Evolutionary conservation across 2,888 invertebrate genomes (phyloP).

Genomic region (Lepetodrilus schrolli): DNA sequence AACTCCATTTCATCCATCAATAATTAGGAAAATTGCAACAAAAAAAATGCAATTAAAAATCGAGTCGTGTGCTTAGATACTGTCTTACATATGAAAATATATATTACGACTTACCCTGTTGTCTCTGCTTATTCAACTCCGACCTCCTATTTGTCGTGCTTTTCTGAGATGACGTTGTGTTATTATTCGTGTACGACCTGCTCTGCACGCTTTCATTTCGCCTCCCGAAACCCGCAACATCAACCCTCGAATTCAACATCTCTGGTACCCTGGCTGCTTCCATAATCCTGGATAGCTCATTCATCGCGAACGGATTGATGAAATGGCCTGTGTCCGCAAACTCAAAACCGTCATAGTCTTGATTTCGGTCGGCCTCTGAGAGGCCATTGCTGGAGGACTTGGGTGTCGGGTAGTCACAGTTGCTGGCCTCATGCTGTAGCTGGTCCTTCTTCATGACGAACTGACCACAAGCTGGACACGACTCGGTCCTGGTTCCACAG

Average conservation of each 20-base stretch:
- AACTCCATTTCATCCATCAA: too few relatives aligned
- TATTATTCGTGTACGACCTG: conserved; percentile 20
- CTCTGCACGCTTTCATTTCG: neutral
- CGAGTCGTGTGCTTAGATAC: too few relatives aligned
- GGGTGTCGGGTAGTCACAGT: conserved; percentile 58
- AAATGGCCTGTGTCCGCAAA: neutral
- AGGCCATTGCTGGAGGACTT: conserved; percentile 32
- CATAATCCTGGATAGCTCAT: conserved; percentile 43
- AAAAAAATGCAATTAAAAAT: too few relatives aligned
- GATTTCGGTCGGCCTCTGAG: neutral
- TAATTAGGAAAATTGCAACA: too few relatives aligned
- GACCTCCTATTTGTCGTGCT: conserved; percentile 45
- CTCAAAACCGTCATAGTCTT: neutral
- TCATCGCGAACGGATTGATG: conserved; percentile 43
- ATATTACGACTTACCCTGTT: conserved; percentile 35
- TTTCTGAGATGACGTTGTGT: conserved; percentile 28
- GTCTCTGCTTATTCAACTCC: conserved; percentile 48
- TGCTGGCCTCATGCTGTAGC: conserved; percentile 80
- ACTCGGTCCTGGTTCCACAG: conserved; percentile 84
- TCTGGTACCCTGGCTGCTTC: conserved; percentile 22
- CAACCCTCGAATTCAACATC: neutral
- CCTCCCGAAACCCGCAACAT: neutral
- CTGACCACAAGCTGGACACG: conserved; percentile 82
- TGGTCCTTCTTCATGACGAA: conserved; percentile 83
- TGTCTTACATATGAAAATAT: too few relatives aligned